A percentile compares a stretch with the other conserved stretches of the same genome.
Evolutionary conservation across 2,888 invertebrate genomes (phyloP).

Genomic region (Caradrina kadenii): DNA sequence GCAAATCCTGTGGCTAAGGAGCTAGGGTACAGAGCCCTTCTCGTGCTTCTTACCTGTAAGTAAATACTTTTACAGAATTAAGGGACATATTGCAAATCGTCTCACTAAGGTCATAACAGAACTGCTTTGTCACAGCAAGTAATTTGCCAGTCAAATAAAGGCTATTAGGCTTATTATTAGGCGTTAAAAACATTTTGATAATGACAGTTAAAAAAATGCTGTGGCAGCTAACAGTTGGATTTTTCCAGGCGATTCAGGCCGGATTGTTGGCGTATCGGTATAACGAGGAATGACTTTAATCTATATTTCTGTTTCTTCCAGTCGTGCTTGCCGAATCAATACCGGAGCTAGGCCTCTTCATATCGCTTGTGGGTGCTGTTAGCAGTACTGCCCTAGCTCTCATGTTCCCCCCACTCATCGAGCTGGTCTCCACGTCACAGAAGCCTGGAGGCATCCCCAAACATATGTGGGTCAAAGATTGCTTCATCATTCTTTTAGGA

Average conservation of each 20-base stretch:
- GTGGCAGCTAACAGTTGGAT: too few relatives aligned
- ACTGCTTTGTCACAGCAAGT: too few relatives aligned
- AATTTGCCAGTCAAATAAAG: too few relatives aligned
- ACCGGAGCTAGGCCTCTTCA: conserved; percentile 96
- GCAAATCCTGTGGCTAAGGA: conserved; percentile 92
- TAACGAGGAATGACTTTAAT: too few relatives aligned
- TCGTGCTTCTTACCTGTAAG: conserved; percentile 97
- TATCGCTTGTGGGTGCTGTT: conserved; percentile 97
- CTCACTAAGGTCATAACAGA: too few relatives aligned
- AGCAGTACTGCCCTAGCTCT: conserved; percentile 97
- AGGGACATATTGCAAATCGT: background rate
- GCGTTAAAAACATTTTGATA: too few relatives aligned
- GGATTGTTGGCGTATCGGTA: too few relatives aligned
- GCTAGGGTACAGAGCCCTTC: conserved; percentile 92
- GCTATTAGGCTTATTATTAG: too few relatives aligned
- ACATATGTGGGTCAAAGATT: conserved; percentile 90
- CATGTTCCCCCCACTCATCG: conserved; percentile 96
- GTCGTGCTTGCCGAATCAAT: conserved; percentile 96
- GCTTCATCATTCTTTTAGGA: conserved; percentile 92
- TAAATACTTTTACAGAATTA: background rate
- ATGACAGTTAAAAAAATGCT: too few relatives aligned
- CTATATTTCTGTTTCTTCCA: conserved; percentile 78
- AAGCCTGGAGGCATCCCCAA: conserved; percentile 87
- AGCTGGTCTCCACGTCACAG: conserved; percentile 93
- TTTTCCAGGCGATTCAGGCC: too few relatives aligned